Base-by-base conservation (phyloP, 2,113 vertebrate genomes). In the Callorhinus ursinus region DNA sequence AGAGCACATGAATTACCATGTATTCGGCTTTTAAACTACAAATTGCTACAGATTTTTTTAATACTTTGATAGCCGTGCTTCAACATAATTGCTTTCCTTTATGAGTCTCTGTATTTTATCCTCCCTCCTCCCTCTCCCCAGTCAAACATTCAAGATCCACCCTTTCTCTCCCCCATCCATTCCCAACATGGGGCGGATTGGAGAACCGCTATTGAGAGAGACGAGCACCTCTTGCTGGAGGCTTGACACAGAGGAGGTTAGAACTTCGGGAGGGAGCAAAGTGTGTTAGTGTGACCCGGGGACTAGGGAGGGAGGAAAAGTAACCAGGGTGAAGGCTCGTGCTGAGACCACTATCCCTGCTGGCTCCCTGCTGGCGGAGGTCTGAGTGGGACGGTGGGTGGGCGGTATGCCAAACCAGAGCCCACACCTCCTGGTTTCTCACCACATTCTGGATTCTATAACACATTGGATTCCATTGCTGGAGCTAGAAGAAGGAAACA, bases 101-200 rank as follows among this genome's bases (percentile, higher is more conserved):
- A 33, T 57, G 19, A 65, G n/a, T 69, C 51, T 4, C 0, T 26
- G 19, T 63, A 11, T 65, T 80, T 74, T 26, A 8, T 42, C 55
- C 67, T 74, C 15, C 7, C 9, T 26, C 5, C 7, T 72, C 33
- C 7, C 31, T 39, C 36, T 57, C 77, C 36, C 42, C 16, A 7
- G 10, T 11, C 77, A 10, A 3, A 4, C 21, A 6, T 19, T 88
- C 36, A 11, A 57, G 36, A 55, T 1, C 18, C 57, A 28, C 5
- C 7, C 39, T 42, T 51, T 8, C 0, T 42, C 42, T 11, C 0
- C 1, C 2, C 16, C 8, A 18, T 0, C 5, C 26, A 0, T 28
- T 57, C 51, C 33, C 79, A 4, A 0, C 19, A 2, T 0, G 6
- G 49, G 55, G 19, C 13, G 13, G 21, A 51, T 24, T 51, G 31